Conservation (phyloP, 1,140 invertebrate species). For the Mamestra configurata region DNA sequence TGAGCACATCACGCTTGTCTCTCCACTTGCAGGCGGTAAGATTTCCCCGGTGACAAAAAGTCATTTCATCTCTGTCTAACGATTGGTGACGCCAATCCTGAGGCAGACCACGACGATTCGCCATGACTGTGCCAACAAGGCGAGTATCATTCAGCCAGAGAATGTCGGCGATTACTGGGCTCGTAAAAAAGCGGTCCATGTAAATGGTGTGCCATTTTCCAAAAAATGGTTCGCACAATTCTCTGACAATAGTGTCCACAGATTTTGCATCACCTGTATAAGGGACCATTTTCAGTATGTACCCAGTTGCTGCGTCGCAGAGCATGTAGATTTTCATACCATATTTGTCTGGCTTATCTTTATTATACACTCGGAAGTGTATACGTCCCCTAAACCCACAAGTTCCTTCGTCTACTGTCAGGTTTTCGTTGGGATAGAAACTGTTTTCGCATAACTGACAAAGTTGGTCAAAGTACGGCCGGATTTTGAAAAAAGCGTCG, state of each 20-base stretch:
- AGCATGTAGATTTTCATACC: slow-evolving; percentile 72
- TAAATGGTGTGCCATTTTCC: slow-evolving; percentile 63
- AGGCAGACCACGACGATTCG: slow-evolving; percentile 56
- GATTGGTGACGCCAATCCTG: slow-evolving; percentile 54
- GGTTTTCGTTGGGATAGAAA: slow-evolving; percentile 65
- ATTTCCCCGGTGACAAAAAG: slow-evolving; percentile 55
- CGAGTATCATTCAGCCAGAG: slow-evolving; percentile 54
- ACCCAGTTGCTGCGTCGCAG: slow-evolving; percentile 69
- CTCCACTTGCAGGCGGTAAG: slow-evolving; percentile 61
- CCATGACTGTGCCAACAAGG: slow-evolving; percentile 61
- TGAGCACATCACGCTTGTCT: slow-evolving; percentile 62
- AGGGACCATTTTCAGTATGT: slow-evolving; percentile 65
- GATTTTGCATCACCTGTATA: slow-evolving; percentile 57
- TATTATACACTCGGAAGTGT: slow-evolving; percentile 80
- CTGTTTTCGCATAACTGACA: slow-evolving; percentile 51
- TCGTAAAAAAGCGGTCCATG: slow-evolving; percentile 55
- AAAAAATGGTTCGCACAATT: slow-evolving; percentile 58
- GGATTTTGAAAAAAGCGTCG: slow-evolving; percentile 56
- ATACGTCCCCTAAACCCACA: slow-evolving; percentile 77
- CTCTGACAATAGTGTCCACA: slow-evolving; percentile 57
- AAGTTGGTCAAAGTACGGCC: slow-evolving; percentile 55
- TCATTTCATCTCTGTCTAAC: slow-evolving; percentile 45
- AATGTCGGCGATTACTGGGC: slow-evolving; percentile 16
- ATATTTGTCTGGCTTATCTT: slow-evolving; percentile 74
- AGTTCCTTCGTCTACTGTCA: slow-evolving; percentile 82